These are phyloP conservation scores for Botia almorhae DNA, from an alignment of 2,797 vertebrate genomes.

Conservation along the genomic window DNA sequence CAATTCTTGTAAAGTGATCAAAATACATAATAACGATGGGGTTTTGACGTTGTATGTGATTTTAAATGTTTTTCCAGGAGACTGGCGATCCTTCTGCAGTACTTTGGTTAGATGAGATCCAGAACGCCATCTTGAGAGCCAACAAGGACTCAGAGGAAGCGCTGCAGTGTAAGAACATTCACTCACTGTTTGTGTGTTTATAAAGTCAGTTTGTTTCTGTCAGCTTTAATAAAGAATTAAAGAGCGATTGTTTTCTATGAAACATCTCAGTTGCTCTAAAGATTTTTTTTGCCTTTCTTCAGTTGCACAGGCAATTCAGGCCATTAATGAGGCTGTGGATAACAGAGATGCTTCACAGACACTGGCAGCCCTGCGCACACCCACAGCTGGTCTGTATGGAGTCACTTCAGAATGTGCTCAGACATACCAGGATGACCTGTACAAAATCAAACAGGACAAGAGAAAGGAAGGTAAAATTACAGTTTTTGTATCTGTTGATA, in stretches of 20 bases:
- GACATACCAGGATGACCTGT: constrained; percentile 87
- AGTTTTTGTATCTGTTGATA: too few relatives aligned
- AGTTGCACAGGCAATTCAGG: constrained; percentile 91
- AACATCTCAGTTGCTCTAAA: constrained; percentile 1
- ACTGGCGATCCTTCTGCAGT: constrained; percentile 93
- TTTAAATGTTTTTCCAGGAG: constrained; percentile 78
- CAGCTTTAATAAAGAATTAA: not conserved
- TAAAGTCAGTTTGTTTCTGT: not conserved
- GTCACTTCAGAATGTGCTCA: constrained; percentile 91
- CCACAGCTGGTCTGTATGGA: constrained; percentile 89
- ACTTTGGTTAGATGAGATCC: constrained; percentile 98
- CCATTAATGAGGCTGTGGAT: constrained; percentile 90
- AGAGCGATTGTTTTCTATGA: constrained; percentile 56
- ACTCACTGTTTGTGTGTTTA: not conserved
- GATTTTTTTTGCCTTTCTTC: not conserved
- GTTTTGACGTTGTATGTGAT: not conserved
- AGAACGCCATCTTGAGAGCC: constrained; percentile 86
- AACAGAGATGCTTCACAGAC: constrained; percentile 81
- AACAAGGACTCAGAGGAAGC: constrained; percentile 93
- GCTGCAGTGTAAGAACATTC: constrained; percentile 81
- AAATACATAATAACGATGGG: not conserved
- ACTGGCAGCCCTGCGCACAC: constrained; percentile 82
- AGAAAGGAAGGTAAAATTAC: constrained; percentile 78
- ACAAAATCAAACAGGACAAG: constrained; percentile 81
- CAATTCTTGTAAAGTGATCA: not conserved